Conservation (phyloP, 1,140 invertebrate genomes). For the Drosophila persimilis region DNA sequence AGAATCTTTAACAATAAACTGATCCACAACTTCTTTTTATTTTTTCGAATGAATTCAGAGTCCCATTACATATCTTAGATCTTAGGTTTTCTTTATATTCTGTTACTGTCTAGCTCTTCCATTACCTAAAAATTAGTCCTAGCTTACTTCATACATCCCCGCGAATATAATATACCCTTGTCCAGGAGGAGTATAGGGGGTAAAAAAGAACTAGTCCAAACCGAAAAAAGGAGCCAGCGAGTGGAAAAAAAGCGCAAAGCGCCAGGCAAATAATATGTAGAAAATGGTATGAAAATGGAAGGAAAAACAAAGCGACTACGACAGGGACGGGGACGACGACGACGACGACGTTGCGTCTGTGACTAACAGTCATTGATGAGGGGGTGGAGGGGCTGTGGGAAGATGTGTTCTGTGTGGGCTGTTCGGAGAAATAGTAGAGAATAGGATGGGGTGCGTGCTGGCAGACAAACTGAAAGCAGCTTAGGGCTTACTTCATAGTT, state of each 20-base stretch:
- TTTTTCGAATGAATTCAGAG: too few species aligned
- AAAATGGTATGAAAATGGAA: slow-evolving; percentile 29
- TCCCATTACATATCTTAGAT: too few species aligned
- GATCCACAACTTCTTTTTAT: too few species aligned
- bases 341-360: slow-evolving; percentile 66
- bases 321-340: slow-evolving; percentile 9
- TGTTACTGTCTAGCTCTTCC: too few species aligned
- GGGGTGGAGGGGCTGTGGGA: too few species aligned
- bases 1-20: too few species aligned
- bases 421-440: not conserved
- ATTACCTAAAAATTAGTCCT: too few species aligned
- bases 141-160: too few species aligned
- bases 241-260: slow-evolving; percentile 21
- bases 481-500: slow-evolving; percentile 79
- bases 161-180: too few species aligned
- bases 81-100: too few species aligned
- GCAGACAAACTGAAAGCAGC: slow-evolving; percentile 71
- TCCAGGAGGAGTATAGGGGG: not conserved
- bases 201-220: slow-evolving; percentile 32
- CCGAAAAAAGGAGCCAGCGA: slow-evolving; percentile 30
- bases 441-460: slow-evolving; percentile 35
- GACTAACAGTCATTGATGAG: slow-evolving; percentile 65
- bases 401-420: not conserved
- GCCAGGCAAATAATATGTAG: slow-evolving; percentile 30
- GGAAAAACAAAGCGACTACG: slow-evolving; percentile 61